A percentile compares a stretch with the other conserved stretches of the same genome.
These are phyloP conservation scores for Apostichopus parvimensis DNA, from an alignment of 35 echinoderm and acorn worm species.

Conservation along the genomic window DNA sequence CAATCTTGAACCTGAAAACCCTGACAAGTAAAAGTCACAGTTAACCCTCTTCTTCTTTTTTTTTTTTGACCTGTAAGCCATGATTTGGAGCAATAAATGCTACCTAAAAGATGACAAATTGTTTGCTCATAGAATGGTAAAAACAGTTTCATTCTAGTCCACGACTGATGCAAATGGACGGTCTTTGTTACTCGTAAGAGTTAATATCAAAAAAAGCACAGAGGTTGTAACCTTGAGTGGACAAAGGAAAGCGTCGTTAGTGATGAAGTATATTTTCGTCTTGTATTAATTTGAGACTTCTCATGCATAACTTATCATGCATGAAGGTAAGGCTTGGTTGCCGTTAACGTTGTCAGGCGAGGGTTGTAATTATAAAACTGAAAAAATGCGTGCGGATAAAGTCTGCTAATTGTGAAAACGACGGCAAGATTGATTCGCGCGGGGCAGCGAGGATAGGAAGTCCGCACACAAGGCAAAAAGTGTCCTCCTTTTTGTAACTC, in stretches of 20 bases:
- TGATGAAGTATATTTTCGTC: background rate
- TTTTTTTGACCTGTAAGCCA: too few relatives aligned
- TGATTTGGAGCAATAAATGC: too few relatives aligned
- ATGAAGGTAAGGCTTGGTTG: background rate
- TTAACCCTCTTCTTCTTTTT: too few relatives aligned
- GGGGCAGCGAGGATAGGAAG: background rate
- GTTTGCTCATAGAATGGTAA: too few relatives aligned
- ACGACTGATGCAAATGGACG: too few relatives aligned
- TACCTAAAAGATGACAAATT: too few relatives aligned
- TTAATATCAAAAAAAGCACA: too few relatives aligned
- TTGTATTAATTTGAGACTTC: background rate
- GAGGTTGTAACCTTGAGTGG: background rate
- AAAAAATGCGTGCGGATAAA: background rate
- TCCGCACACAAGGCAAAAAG: background rate
- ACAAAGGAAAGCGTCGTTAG: background rate
- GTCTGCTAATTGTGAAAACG: background rate
- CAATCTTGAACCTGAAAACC: too few relatives aligned
- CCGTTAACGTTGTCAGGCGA: background rate
- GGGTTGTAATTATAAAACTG: background rate
- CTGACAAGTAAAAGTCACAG: too few relatives aligned
- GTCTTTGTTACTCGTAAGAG: too few relatives aligned
- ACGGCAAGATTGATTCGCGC: background rate
- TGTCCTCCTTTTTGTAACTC: background rate
- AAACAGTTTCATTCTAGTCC: too few relatives aligned
- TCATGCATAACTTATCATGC: conserved; percentile 14